Percentiles rank a stretch among this genome's conserved stretches.
Evolutionary conservation across 2,888 invertebrate genomes (phyloP).

Genomic region (Patella pellucida): DNA sequence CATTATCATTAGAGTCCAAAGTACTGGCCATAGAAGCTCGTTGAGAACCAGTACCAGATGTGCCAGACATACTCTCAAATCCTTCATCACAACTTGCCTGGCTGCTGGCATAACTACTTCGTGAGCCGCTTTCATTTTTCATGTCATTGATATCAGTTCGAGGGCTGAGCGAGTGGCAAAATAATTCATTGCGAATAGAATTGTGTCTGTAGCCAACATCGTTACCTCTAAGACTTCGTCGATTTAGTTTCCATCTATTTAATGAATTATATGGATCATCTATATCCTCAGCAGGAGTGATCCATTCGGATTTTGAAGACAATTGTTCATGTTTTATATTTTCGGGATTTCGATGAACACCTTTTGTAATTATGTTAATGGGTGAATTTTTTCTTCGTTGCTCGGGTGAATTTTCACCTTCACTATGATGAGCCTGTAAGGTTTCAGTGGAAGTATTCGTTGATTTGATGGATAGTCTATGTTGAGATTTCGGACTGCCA

Average conservation of each 20-base stretch:
- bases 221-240: constrained; percentile 13
- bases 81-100: constrained; percentile 67
- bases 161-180: constrained; percentile 1
- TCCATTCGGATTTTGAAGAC: background rate
- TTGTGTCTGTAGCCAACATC: constrained; percentile 6
- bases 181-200: constrained; percentile 3
- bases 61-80: constrained; percentile 63
- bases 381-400: constrained; percentile 43
- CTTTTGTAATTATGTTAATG: constrained; percentile 26
- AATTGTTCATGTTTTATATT: background rate
- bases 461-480: constrained; percentile 58
- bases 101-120: constrained; percentile 57
- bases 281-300: background rate
- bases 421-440: constrained; percentile 52
- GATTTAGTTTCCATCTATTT: background rate
- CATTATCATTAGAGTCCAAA: constrained; percentile 58
- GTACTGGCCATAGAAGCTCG: constrained; percentile 68
- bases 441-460: constrained; percentile 65
- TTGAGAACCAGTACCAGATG: constrained; percentile 58
- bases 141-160: constrained; percentile 39
- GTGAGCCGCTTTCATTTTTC: constrained; percentile 56
- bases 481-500: constrained; percentile 58
- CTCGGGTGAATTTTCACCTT: constrained; percentile 53
- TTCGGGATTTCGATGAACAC: background rate
- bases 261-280: background rate